Conservation (phyloP, 2,888 invertebrate genomes). For the Mayetiola destructor region DNA sequence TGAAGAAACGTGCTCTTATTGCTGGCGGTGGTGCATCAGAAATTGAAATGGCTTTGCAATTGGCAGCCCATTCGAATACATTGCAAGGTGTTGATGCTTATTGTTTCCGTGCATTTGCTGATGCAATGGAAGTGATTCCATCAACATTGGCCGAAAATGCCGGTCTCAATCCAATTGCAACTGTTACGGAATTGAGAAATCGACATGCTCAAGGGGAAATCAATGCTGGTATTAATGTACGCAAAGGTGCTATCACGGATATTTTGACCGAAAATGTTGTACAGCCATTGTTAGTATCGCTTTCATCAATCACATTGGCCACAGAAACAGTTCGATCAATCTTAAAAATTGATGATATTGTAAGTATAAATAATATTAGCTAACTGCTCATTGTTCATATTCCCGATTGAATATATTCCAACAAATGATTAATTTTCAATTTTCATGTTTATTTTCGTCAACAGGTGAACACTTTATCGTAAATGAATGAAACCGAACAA, state of each 20-base stretch:
- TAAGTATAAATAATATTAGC: slow-evolving; percentile 32
- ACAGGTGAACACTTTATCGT: slow-evolving; percentile 1
- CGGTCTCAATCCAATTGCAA: slow-evolving; percentile 83
- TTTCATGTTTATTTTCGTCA: not conserved
- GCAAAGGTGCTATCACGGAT: slow-evolving; percentile 91
- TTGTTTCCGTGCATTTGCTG: slow-evolving; percentile 88
- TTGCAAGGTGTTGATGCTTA: slow-evolving; percentile 88
- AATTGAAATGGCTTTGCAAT: slow-evolving; percentile 76
- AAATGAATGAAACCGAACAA: not conserved
- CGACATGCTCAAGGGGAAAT: slow-evolving; percentile 77
- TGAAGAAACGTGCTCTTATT: slow-evolving; percentile 79
- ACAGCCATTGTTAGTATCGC: slow-evolving; percentile 90
- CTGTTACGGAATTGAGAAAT: slow-evolving; percentile 91
- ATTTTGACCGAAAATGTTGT: slow-evolving; percentile 95
- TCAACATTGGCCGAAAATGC: slow-evolving; percentile 77
- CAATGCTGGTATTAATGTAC: slow-evolving; percentile 89
- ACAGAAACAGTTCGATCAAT: slow-evolving; percentile 96
- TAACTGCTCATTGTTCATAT: too few species aligned
- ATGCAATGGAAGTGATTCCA: slow-evolving; percentile 88
- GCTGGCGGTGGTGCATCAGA: slow-evolving; percentile 98
- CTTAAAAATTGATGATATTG: slow-evolving; percentile 98
- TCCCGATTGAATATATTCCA: not conserved
- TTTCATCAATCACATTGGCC: slow-evolving; percentile 82
- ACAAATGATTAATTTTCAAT: not conserved
- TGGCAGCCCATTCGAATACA: slow-evolving; percentile 67